Evolutionary conservation across 2,888 invertebrate species (phyloP).

Genomic region (Maniola hyperantus): DNA sequence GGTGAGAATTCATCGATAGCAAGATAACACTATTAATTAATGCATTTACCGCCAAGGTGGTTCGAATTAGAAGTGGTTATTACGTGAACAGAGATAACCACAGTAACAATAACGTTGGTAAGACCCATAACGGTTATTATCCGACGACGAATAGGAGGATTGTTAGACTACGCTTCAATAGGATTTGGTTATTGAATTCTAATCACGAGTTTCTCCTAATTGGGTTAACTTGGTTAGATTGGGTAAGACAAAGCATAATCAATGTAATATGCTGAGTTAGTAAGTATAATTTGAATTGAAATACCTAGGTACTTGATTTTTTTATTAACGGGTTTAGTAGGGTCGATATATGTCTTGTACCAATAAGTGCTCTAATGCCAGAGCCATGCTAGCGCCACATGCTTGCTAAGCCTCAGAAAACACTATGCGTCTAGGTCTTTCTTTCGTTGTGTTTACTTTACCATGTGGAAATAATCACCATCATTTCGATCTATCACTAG

Average conservation of each 20-base stretch:
- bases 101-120: conserved; percentile 17
- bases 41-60: background rate
- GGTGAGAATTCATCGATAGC: too few relatives aligned
- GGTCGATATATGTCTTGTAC: too few relatives aligned
- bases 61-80: conserved; percentile 3
- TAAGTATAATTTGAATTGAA: conserved; percentile 5
- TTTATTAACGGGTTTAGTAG: background rate
- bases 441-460: too few relatives aligned
- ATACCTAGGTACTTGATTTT: background rate
- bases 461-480: too few relatives aligned
- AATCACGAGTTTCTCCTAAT: conserved; percentile 31
- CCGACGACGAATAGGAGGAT: conserved; percentile 24
- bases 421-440: too few relatives aligned
- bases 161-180: conserved; percentile 22
- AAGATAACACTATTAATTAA: background rate
- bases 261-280: conserved; percentile 11
- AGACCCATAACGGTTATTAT: conserved; percentile 20
- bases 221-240: conserved; percentile 21
- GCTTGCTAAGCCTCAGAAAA: too few relatives aligned
- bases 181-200: conserved; percentile 33
- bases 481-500: too few relatives aligned
- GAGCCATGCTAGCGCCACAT: too few relatives aligned
- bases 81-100: conserved; percentile 1
- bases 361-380: too few relatives aligned
- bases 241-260: conserved; percentile 22